Conservation (phyloP, 2,113 vertebrate genomes). For the Pteronura brasiliensis region DNA sequence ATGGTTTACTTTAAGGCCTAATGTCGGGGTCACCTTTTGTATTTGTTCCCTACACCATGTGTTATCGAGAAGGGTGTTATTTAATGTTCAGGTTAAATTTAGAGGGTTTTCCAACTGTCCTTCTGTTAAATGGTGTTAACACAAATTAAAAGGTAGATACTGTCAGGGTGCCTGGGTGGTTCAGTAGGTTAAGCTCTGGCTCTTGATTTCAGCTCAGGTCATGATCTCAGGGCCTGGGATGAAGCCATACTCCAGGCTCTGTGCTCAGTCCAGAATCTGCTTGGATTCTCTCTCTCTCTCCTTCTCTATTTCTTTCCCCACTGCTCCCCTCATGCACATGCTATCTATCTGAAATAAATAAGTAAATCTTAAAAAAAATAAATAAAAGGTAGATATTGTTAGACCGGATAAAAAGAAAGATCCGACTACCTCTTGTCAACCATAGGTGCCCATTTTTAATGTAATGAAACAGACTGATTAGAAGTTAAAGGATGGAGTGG, state of each 20-base stretch:
- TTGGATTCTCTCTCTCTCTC: not conserved
- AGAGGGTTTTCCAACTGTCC: no score
- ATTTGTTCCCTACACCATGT: not conserved
- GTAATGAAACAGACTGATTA: not conserved
- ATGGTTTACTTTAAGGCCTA: not conserved
- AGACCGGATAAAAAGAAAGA: not conserved
- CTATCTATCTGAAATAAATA: not conserved
- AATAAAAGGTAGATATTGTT: not conserved
- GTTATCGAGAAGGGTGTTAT: no score
- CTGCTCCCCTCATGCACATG: not conserved
- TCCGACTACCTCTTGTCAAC: not conserved
- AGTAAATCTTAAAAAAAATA: not conserved
- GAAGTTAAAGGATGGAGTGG: not conserved
- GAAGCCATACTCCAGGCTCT: not conserved
- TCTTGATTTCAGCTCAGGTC: not conserved
- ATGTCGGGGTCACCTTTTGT: not conserved
- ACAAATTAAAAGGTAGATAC: not conserved
- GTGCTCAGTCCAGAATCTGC: not conserved
- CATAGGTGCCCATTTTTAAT: not conserved
- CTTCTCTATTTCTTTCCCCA: not conserved
- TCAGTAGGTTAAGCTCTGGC: not conserved
- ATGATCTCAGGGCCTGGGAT: not conserved
- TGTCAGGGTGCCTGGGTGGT: not conserved
- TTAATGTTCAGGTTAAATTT: no score
- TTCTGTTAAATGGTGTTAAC: not conserved